A percentile compares a stretch with the other conserved stretches of the same genome.
These are phyloP conservation scores for Automeris io DNA, from an alignment of 2,888 invertebrate species.

Conservation along the genomic window DNA sequence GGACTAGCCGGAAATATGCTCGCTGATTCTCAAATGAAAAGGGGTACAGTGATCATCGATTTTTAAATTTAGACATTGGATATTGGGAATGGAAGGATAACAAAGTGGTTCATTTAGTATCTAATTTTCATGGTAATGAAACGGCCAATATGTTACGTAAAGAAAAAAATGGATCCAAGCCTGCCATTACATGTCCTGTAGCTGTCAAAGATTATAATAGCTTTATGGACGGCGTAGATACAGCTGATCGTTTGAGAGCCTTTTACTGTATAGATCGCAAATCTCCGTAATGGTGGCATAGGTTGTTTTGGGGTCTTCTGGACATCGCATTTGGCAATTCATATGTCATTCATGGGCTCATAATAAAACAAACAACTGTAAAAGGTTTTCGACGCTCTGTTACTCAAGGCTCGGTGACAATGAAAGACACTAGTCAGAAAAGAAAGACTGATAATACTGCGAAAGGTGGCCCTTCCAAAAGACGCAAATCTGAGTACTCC, in stretches of 20 bases:
- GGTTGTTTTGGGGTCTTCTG: slow-evolving; percentile 32
- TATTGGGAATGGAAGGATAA: slow-evolving; percentile 18
- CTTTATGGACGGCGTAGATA: slow-evolving; percentile 23
- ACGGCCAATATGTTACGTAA: slow-evolving; percentile 12
- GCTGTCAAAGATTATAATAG: slow-evolving; percentile 20
- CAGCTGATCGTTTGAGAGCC: slow-evolving; percentile 31
- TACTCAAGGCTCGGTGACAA: slow-evolving; percentile 17
- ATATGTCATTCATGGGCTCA: slow-evolving; percentile 20
- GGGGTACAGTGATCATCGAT: slow-evolving; percentile 16
- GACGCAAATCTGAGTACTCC: too few species aligned
- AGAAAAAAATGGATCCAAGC: slow-evolving; percentile 18
- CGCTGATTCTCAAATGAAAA: slow-evolving; percentile 14
- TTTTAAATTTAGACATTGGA: slow-evolving; percentile 18
- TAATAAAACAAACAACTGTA: slow-evolving; percentile 17
- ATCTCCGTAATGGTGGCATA: slow-evolving; percentile 35
- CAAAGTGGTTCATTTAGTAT: slow-evolving; percentile 12
- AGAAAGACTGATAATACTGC: too few species aligned
- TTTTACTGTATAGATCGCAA: slow-evolving; percentile 29
- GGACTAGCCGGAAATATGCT: slow-evolving; percentile 15
- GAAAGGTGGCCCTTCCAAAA: too few species aligned
- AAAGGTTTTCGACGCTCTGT: slow-evolving; percentile 16
- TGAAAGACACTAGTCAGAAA: slow-evolving; percentile 22
- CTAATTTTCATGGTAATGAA: slow-evolving; percentile 16
- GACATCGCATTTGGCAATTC: slow-evolving; percentile 22
- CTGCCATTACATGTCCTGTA: slow-evolving; percentile 14